A percentile compares a stretch with the other conserved stretches of the same genome.
These are phyloP conservation scores for Turritopsis dohrnii DNA, from an alignment of 30 jellyfish, hydroid and myxozoan genomes.

Conservation along the genomic window DNA sequence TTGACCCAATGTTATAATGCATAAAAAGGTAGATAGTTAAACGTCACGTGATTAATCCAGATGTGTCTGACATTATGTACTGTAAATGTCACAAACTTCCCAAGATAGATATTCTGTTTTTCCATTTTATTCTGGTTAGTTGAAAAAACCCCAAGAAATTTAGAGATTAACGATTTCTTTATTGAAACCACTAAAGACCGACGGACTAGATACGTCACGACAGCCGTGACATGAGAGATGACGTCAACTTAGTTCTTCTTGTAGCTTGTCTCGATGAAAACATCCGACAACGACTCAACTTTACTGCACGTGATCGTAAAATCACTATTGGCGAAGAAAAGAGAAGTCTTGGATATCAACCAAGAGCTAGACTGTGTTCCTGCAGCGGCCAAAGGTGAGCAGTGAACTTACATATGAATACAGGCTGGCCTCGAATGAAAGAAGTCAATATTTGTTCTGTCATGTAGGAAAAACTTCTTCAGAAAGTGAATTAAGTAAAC, in stretches of 20 bases:
- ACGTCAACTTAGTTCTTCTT: background rate
- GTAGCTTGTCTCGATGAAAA: constrained; percentile 70
- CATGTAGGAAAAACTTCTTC: background rate
- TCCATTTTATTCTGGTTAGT: too few species aligned
- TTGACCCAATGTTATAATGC: too few species aligned
- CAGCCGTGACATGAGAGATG: too few species aligned
- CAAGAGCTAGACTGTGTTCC: constrained; percentile 68
- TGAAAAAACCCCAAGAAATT: too few species aligned
- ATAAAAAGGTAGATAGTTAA: too few species aligned
- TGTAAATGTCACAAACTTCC: too few species aligned
- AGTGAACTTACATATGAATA: background rate
- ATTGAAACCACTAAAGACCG: too few species aligned
- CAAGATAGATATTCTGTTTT: too few species aligned
- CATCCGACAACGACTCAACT: constrained; percentile 85
- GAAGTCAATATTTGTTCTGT: background rate
- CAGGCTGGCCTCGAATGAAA: background rate
- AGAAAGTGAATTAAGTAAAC: background rate
- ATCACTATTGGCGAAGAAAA: constrained; percentile 52
- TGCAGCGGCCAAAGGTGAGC: constrained; percentile 80
- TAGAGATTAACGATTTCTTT: too few species aligned
- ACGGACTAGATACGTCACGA: too few species aligned
- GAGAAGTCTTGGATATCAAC: constrained; percentile 62
- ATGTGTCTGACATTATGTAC: too few species aligned
- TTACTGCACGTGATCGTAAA: constrained; percentile 67
- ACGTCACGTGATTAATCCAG: too few species aligned